Base-by-base conservation (phyloP, 2,888 invertebrate species). In the Ectemnius cavifrons region DNA sequence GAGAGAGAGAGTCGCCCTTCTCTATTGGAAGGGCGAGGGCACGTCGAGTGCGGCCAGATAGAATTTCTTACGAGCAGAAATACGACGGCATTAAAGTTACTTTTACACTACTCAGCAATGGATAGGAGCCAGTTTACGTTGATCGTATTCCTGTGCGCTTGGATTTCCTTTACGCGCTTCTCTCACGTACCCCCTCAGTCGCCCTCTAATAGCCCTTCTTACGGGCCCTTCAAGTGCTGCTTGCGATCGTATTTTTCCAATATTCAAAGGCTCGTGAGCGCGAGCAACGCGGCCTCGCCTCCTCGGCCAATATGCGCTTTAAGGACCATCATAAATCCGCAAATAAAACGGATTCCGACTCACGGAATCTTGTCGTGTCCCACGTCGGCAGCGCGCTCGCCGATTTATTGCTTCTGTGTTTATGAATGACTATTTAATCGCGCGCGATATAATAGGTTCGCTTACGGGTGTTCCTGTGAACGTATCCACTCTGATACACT, bases 91-190 rank as follows among this genome's bases (percentile, higher is more conserved):
- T 82, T 81, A 81, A 79, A 75, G 67, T 80, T 70, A 67, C 61
- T 82, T 82, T 81, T 81, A 82, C 80, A 73, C 72, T 73, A 75
- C 20, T 52, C 71, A 62, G 82, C 58, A 79, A 80, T 71, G 80
- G 78, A 81, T 82, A 75, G 69, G 81, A 80, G 78, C 70, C 77
- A 77, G 72, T 81, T 81, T 82, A 82, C 75, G 77, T 71, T 71
- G 75, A 78, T 81, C 81, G 82, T 68, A 60, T 13, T 47, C 64
- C 56, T 47, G 20, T 56, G 59, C 64, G 37, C 75, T 64, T 28
- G 80, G 67, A 80, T 77, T 82, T 75, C 69, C 65, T 73, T 69
- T 62, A 59, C 68, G 70, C 62, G 57, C 52, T 14, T 47, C 57
- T 72, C 76, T 82, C 63, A 65, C 60, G 58, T 68, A 65, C 46